Conservation (phyloP, 2,113 vertebrate species). For the Otis tarda region DNA sequence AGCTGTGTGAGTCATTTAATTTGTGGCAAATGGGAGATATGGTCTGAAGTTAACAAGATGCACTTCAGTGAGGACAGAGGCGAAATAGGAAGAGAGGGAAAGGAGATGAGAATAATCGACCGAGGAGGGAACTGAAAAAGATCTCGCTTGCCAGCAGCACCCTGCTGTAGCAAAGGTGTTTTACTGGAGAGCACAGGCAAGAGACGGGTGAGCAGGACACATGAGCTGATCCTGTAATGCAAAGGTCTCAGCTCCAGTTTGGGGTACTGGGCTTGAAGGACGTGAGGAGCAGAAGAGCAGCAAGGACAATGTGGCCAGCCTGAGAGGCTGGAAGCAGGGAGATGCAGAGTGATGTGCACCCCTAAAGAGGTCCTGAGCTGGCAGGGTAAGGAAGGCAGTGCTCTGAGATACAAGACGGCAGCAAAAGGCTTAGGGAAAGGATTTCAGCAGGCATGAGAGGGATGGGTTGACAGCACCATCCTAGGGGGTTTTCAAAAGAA, state of each 20-base stretch:
- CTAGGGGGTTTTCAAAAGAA: background rate
- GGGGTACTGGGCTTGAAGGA: accelerated
- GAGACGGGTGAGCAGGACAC: background rate
- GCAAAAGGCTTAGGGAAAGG: background rate
- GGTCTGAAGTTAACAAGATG: slow-evolving; percentile 6
- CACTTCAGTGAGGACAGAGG: accelerated
- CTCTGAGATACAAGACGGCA: background rate
- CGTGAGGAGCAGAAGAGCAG: background rate
- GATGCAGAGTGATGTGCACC: background rate
- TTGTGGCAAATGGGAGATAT: background rate
- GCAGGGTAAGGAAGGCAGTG: background rate
- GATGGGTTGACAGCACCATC: background rate
- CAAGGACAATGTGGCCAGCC: background rate
- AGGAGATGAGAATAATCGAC: background rate
- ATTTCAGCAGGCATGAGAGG: background rate
- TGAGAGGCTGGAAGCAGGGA: background rate
- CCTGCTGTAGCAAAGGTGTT: background rate
- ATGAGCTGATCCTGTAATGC: background rate
- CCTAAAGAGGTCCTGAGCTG: background rate
- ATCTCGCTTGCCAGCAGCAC: background rate
- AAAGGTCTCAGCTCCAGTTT: background rate
- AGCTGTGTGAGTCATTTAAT: slow-evolving; percentile 7
- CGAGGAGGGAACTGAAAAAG: background rate
- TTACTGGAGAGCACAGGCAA: background rate
- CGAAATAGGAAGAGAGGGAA: background rate